A percentile compares a stretch with the other conserved stretches of the same genome.
Evolutionary conservation across 2,797 vertebrate species (phyloP).

Genomic region (Manis pentadactyla): DNA sequence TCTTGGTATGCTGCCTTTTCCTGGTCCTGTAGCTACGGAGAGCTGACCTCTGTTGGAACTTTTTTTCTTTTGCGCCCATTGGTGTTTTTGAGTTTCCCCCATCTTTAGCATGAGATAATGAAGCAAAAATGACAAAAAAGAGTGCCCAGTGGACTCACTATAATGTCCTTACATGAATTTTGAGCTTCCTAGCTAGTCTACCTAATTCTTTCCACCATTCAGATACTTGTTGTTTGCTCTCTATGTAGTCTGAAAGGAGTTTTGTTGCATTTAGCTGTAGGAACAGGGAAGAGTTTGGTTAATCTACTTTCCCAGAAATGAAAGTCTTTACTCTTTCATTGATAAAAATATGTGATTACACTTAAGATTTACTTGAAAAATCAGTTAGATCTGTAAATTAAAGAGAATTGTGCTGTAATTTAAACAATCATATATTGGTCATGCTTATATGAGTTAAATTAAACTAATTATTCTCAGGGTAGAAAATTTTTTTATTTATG

Average conservation of each 20-base stretch:
- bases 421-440: not conserved
- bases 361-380: conserved; percentile 11
- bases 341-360: not conserved
- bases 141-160: not conserved
- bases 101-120: not conserved
- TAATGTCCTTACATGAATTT: not conserved
- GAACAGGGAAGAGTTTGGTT: not conserved
- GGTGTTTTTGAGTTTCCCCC: not conserved
- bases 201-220: not conserved
- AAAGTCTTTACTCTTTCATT: not conserved
- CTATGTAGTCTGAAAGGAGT: not conserved
- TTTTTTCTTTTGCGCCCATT: not conserved
- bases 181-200: not conserved
- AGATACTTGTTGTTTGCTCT: not conserved
- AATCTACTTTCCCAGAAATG: not conserved
- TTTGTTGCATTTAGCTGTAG: not conserved
- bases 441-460: not conserved
- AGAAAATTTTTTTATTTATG: conserved; percentile 38
- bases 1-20: not conserved
- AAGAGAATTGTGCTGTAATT: not conserved
- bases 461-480: not conserved
- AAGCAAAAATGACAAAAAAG: not conserved
- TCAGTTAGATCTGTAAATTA: not conserved
- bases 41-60: not conserved
- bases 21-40: not conserved